phyloP scores from a whole-genome alignment of 2,113 vertebrate species.

The Pardalotus punctatus region DNA sequence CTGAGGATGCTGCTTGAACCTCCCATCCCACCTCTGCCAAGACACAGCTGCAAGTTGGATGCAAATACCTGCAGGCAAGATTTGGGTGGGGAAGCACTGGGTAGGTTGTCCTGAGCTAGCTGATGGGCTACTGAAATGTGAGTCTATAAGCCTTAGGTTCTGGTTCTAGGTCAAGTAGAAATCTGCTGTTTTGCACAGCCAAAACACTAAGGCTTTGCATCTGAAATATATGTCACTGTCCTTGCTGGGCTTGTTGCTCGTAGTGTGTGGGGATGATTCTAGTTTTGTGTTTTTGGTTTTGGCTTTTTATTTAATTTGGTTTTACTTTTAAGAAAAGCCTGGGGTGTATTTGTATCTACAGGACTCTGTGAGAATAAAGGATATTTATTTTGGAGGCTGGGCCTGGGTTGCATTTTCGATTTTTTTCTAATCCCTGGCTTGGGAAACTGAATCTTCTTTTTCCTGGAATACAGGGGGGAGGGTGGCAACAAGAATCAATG shows the following conservation, averaged over 20 bases:
- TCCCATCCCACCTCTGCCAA: background rate
- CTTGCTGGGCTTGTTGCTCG: background rate
- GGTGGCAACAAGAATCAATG: constrained; percentile 30
- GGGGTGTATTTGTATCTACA: background rate
- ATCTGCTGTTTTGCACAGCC: background rate
- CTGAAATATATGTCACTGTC: background rate
- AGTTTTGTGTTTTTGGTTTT: background rate
- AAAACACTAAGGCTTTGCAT: background rate
- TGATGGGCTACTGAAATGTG: background rate
- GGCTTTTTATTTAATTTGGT: background rate
- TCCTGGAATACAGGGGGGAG: constrained; percentile 50
- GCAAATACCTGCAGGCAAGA: background rate
- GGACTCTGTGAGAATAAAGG: background rate
- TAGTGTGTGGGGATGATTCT: background rate
- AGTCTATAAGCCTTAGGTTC: background rate
- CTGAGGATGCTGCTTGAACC: background rate
- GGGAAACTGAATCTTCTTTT: constrained; percentile 45
- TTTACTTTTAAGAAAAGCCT: background rate
- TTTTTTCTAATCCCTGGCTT: background rate
- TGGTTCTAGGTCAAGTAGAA: background rate
- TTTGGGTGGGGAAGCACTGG: background rate
- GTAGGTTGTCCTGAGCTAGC: background rate
- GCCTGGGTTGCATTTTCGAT: background rate
- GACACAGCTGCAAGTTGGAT: background rate
- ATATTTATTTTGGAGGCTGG: constrained; percentile 26